These are phyloP conservation scores for Plestiodon gilberti DNA, from an alignment of 2,113 vertebrate genomes.

Conservation along the genomic window DNA sequence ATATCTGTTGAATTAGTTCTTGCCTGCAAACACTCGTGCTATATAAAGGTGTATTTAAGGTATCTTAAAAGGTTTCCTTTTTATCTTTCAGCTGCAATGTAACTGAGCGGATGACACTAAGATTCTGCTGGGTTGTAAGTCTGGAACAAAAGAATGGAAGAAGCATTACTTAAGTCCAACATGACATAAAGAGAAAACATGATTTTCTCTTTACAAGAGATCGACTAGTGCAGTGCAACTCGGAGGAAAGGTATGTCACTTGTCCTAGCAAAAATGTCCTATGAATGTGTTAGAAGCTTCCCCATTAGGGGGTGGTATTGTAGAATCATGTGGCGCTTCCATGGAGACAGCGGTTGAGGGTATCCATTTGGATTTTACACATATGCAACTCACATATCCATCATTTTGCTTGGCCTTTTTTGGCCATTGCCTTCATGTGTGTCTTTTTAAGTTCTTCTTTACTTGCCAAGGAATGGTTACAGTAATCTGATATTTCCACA, in stretches of 20 bases:
- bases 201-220: neutral
- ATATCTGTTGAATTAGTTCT: neutral
- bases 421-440: neutral
- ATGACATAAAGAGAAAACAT: neutral
- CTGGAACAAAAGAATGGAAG: neutral
- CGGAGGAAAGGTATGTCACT: neutral
- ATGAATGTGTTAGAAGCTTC: neutral
- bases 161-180: neutral
- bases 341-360: neutral
- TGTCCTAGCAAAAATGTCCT: neutral
- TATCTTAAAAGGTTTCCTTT: neutral
- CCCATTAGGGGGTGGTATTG: neutral
- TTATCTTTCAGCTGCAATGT: neutral
- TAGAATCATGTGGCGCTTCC: too few species aligned
- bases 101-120: neutral
- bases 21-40: neutral
- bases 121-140: neutral
- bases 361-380: neutral
- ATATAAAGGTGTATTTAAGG: neutral
- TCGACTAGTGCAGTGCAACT: neutral
- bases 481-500: neutral
- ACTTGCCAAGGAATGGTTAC: neutral
- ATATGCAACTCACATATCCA: neutral
- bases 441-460: neutral
- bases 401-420: neutral